Percentiles rank a stretch among this genome's conserved stretches.
Evolutionary conservation across 2,888 invertebrate genomes (phyloP).

Genomic region (Pyrochroa serraticornis): DNA sequence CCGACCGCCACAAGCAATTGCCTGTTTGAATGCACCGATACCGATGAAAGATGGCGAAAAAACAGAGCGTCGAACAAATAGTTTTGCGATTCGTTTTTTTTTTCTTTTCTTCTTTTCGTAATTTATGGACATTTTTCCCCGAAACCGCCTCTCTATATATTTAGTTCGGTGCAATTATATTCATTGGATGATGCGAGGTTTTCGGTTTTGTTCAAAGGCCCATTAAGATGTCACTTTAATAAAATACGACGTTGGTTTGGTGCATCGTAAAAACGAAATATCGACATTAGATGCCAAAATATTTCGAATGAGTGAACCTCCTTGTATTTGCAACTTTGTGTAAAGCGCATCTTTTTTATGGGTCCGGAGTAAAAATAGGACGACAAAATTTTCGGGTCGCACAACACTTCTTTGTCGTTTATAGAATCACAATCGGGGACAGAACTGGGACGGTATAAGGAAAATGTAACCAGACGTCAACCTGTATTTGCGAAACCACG

Average conservation of each 20-base stretch:
- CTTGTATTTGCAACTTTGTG: too few species aligned
- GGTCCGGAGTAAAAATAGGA: too few species aligned
- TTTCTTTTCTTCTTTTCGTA: background rate
- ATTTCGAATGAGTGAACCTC: background rate
- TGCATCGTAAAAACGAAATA: slow-evolving; percentile 16
- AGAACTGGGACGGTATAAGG: background rate
- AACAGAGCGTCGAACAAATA: background rate
- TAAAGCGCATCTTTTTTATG: too few species aligned
- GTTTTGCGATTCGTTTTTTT: too few species aligned
- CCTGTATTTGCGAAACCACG: slow-evolving; percentile 5
- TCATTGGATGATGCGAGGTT: slow-evolving; percentile 8
- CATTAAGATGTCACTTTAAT: slow-evolving; percentile 31
- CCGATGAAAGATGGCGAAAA: background rate
- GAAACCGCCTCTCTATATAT: background rate
- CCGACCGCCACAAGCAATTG: too few species aligned
- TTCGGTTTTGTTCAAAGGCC: slow-evolving; percentile 9
- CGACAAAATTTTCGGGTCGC: too few species aligned
- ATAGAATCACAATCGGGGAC: too few species aligned
- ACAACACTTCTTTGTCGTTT: too few species aligned
- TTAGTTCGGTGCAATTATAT: slow-evolving; percentile 3
- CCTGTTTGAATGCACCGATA: too few species aligned
- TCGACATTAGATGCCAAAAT: slow-evolving; percentile 17
- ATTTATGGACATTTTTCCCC: slow-evolving; percentile 25
- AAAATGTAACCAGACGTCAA: background rate
- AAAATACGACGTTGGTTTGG: slow-evolving; percentile 27